A percentile compares a stretch with the other conserved stretches of the same genome.
These are phyloP conservation scores for Leuciscus idus DNA, from an alignment of 2,113 vertebrate genomes.

Conservation along the genomic window DNA sequence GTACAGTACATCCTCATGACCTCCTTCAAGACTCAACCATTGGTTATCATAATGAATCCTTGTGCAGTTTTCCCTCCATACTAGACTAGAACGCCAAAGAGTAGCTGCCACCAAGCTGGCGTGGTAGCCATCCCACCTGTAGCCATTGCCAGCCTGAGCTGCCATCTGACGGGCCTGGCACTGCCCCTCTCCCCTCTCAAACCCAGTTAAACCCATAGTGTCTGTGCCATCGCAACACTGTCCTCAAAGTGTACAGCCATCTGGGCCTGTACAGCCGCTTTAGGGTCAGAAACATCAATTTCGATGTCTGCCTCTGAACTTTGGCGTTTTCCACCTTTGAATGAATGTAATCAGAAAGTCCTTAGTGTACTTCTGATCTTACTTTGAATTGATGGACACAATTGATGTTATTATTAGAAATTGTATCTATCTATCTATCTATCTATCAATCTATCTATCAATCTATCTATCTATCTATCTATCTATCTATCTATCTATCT, in stretches of 20 bases:
- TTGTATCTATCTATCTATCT: neutral
- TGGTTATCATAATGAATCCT: slow-evolving; percentile 54
- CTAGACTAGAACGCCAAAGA: slow-evolving; percentile 62
- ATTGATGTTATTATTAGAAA: too few relatives aligned
- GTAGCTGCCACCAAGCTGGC: slow-evolving; percentile 59
- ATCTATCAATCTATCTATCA: neutral
- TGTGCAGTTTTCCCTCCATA: slow-evolving; percentile 50
- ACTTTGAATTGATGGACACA: neutral
- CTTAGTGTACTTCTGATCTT: neutral
- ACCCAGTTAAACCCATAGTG: slow-evolving; percentile 42
- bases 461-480: too few relatives aligned
- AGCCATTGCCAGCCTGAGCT: slow-evolving; percentile 53
- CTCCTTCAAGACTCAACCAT: slow-evolving; percentile 46
- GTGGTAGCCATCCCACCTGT: slow-evolving; percentile 63
- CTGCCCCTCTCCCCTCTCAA: slow-evolving; percentile 46
- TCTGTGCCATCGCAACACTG: slow-evolving; percentile 50
- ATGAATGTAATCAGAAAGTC: neutral
- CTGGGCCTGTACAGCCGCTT: slow-evolving; percentile 41
- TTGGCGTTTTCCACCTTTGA: slow-evolving; percentile 26
- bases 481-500: too few relatives aligned
- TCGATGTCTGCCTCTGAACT: slow-evolving; percentile 43
- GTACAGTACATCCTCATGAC: neutral
- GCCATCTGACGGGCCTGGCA: slow-evolving; percentile 64
- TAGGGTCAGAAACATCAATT: slow-evolving; percentile 55
- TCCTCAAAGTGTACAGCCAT: slow-evolving; percentile 53